Evolutionary conservation across 2,888 invertebrate species (phyloP).

Genomic region (Parochlus steinenii): DNA sequence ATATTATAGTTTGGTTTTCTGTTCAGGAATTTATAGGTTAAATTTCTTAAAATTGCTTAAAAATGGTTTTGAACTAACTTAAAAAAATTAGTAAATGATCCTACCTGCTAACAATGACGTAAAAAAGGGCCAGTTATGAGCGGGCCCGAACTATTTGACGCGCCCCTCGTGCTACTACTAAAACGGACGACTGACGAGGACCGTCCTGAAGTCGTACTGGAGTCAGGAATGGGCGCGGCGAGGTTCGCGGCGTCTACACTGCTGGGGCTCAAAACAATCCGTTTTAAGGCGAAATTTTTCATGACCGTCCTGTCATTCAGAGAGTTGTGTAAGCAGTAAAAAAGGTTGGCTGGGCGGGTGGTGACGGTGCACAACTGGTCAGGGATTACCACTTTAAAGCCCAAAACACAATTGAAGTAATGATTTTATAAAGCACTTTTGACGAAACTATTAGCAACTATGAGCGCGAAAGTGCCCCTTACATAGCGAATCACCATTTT

Average conservation of each 20-base stretch:
- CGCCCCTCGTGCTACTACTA: conserved; percentile 31
- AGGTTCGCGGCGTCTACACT: conserved; percentile 27
- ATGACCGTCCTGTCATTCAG: conserved; percentile 45
- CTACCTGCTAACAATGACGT: conserved; percentile 41
- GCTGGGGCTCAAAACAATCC: conserved; percentile 45
- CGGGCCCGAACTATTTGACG: conserved; percentile 28
- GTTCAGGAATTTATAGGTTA: background rate
- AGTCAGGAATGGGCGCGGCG: conserved; percentile 36
- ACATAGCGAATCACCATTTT: too few species aligned
- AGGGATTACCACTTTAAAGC: too few species aligned
- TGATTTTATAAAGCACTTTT: too few species aligned
- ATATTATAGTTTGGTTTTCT: conserved; percentile 5
- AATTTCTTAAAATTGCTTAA: background rate
- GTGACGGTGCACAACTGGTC: too few species aligned
- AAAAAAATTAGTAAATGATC: conserved; percentile 16
- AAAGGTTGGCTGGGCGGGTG: background rate
- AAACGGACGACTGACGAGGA: conserved; percentile 32
- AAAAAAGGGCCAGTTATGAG: conserved; percentile 38
- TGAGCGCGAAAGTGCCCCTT: too few species aligned
- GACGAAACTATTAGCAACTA: too few species aligned
- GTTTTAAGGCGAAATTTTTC: conserved; percentile 52
- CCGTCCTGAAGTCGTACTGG: conserved; percentile 37
- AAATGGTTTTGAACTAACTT: background rate
- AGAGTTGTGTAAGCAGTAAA: conserved; percentile 7
- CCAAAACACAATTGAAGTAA: too few species aligned